A percentile compares a stretch with the other conserved stretches of the same genome.
phyloP scores from a whole-genome alignment of 1,140 invertebrate genomes.

The Bombus confusus region DNA sequence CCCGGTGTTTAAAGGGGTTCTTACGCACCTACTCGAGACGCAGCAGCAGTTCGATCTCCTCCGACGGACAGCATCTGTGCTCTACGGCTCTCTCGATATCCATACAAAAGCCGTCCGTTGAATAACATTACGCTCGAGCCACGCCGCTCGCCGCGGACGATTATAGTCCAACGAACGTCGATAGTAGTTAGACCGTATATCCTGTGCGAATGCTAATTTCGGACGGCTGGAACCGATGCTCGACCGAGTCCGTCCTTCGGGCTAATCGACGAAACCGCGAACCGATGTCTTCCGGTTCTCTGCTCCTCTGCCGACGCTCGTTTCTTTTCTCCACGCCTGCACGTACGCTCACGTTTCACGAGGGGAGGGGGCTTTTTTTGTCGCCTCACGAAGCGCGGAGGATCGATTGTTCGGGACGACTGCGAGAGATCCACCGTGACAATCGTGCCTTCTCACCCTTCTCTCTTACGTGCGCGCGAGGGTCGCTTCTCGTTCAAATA shows the following conservation, averaged over 20 bases:
- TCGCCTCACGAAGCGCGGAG: not conserved
- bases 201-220: constrained; percentile 83
- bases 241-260: not conserved
- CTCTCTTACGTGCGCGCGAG: not conserved
- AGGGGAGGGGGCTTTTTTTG: not conserved
- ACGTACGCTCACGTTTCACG: not conserved
- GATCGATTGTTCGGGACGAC: not conserved
- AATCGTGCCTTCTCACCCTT: not conserved
- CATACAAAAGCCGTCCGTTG: constrained; percentile 82
- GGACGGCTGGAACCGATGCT: constrained; percentile 36
- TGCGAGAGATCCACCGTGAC: not conserved
- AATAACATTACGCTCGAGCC: constrained; percentile 83
- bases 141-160: constrained; percentile 80
- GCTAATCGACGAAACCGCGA: constrained; percentile 46
- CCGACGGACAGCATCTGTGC: constrained; percentile 81
- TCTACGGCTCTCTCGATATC: constrained; percentile 78
- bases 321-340: not conserved
- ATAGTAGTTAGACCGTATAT: constrained; percentile 83
- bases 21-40: constrained; percentile 66
- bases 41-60: constrained; percentile 41
- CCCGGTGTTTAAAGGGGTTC: constrained; percentile 72
- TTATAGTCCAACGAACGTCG: constrained; percentile 81
- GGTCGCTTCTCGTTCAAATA: constrained; percentile 69
- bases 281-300: constrained; percentile 35
- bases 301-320: no score